Base-by-base conservation (phyloP, 37 sponge, comb jelly and placozoan species). In the Hormiphora californensis region DNA sequence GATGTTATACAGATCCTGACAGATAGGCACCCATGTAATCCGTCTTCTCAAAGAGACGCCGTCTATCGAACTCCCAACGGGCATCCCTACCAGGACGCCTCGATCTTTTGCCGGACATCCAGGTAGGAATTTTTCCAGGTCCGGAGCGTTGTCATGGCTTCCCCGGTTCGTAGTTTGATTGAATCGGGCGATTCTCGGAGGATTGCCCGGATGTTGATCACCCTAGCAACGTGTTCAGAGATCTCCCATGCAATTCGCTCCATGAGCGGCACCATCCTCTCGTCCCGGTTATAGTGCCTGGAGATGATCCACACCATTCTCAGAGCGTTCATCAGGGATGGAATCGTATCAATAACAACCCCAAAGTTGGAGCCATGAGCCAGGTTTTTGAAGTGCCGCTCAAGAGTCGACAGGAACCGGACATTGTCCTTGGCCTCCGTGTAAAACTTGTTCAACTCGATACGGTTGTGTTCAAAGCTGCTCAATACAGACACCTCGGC, bases 251-350 rank as follows among this genome's bases (percentile, higher is more conserved):
- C 94, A 32, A 98, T 90, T 23, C 99, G 62, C 88, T 91, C 94
- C 99, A 98, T 98, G 30, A 98, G 88, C 0, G 99, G 99, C 0
- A 95, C 93, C 99, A 98, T 98, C 54, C 96, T 88, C 57, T 95
- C 99, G 63, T 98, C 99, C 0, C 93, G 88, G 89, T 98, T 98
- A 85, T 95, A 98, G 69, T 98, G 95, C 5, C 99, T 91, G 0
- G 99, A 98, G 9, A 98, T 94, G 36, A 98, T 94, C 99, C 99
- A 98, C 44, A 98, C 95, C 99, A 98, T 98, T 55, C 99, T 57
- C 73, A 98, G 92, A 5, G 99, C 91, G 85, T 98, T 98, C 95
- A 98, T 92, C 92, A 98, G 55, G 0, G 94, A 89, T 22, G 96
- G 96, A 15, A 98, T 85, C 23, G 96, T 93, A 39, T 98, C 99